Conservation (phyloP, 1,140 invertebrate genomes). For the Temnothorax nylanderi region DNA sequence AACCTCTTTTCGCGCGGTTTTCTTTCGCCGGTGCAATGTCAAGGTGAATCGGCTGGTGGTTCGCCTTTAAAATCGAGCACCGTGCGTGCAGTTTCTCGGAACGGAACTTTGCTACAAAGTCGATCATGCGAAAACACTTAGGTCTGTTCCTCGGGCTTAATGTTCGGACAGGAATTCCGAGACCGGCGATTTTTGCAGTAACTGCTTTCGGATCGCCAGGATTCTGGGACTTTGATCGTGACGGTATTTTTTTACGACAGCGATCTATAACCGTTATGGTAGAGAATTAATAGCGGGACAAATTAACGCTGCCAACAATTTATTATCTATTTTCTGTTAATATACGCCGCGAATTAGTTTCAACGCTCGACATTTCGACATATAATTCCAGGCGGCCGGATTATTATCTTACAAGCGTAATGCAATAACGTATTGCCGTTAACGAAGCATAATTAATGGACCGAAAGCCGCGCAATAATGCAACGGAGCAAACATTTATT, state of each 20-base stretch:
- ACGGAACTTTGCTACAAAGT: background rate
- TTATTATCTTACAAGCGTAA: slow-evolving; percentile 23
- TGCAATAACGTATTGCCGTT: background rate
- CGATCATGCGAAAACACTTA: background rate
- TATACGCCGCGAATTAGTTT: background rate
- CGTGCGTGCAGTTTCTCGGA: background rate
- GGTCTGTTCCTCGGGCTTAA: background rate
- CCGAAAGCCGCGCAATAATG: slow-evolving; percentile 4
- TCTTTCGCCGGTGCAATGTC: slow-evolving; percentile 64
- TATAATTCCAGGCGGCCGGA: slow-evolving; percentile 8
- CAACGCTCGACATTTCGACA: background rate
- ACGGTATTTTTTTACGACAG: background rate
- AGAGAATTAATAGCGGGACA: background rate
- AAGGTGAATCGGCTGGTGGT: slow-evolving; percentile 45
- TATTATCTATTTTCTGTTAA: background rate
- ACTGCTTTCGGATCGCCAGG: too few relatives aligned
- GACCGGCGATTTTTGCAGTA: background rate
- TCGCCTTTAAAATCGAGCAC: slow-evolving; percentile 17
- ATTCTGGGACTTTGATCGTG: background rate
- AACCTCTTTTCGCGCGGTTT: slow-evolving; percentile 40
- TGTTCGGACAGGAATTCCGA: background rate
- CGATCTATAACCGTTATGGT: background rate
- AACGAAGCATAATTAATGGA: slow-evolving; percentile 28
- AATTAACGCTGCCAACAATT: background rate
- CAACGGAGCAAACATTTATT: background rate